Evolutionary conservation across 2,113 vertebrate genomes (phyloP).

Genomic region (Budorcas taxicolor): DNA sequence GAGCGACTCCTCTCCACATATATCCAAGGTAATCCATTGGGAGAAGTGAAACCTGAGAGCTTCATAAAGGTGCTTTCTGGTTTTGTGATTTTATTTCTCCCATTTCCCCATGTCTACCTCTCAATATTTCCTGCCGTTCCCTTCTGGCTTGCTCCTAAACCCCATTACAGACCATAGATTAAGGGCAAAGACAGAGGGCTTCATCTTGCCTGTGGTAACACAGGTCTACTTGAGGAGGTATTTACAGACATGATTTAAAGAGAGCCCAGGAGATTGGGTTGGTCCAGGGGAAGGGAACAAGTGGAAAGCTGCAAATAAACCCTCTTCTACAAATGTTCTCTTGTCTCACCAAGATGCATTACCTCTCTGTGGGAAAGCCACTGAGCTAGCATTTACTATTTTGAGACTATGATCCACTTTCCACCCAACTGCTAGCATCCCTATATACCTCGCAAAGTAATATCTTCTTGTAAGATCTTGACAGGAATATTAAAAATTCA

Average conservation of each 20-base stretch:
- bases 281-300: not conserved
- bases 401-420: slow-evolving; percentile 52
- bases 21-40: not conserved
- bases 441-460: slow-evolving; percentile 32
- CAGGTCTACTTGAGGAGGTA: not conserved
- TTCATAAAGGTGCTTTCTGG: not conserved
- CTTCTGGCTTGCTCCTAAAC: not conserved
- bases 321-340: not conserved
- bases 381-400: slow-evolving; percentile 45
- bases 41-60: not conserved
- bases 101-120: not conserved
- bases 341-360: not conserved
- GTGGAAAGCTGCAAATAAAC: slow-evolving; percentile 15
- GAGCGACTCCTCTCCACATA: not conserved
- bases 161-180: not conserved
- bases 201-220: not conserved
- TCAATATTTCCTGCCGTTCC: not conserved
- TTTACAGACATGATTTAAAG: not conserved
- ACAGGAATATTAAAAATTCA: slow-evolving; percentile 66
- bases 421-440: not conserved
- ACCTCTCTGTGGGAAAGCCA: slow-evolving; percentile 52
- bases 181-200: not conserved
- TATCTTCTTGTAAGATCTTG: slow-evolving; percentile 54
- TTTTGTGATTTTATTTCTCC: slow-evolving; percentile 1
- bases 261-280: not conserved